phyloP scores from a whole-genome alignment of 2,888 invertebrate species.

The Trissoscelio sp. region DNA sequence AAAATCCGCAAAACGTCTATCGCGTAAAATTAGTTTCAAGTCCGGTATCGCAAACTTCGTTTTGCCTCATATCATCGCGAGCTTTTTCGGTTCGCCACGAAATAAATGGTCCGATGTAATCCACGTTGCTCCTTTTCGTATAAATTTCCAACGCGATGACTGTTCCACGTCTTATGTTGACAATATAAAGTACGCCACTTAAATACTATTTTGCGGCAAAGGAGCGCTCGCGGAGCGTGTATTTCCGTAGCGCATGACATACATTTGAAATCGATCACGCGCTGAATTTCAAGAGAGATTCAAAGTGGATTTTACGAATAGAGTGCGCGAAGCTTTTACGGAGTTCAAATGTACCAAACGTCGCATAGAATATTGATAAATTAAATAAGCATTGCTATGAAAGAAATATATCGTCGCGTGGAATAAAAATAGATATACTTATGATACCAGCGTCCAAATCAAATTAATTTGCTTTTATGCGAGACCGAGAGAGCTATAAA shows the following conservation, averaged over 20 bases:
- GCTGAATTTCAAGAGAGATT: conserved; percentile 61
- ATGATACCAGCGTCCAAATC: conserved; percentile 22
- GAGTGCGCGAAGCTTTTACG: conserved; percentile 53
- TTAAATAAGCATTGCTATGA: conserved; percentile 52
- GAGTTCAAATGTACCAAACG: conserved; percentile 59
- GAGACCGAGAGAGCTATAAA: not conserved
- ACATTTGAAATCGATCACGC: conserved; percentile 67
- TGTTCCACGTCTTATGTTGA: conserved; percentile 43
- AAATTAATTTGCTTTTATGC: conserved; percentile 39
- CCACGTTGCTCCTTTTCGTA: conserved; percentile 26
- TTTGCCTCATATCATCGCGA: not conserved
- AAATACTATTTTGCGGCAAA: conserved; percentile 62
- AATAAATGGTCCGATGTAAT: conserved; percentile 44
- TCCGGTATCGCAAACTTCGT: conserved; percentile 8
- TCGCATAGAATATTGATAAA: conserved; percentile 61
- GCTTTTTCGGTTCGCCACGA: conserved; percentile 22
- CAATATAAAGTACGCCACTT: conserved; percentile 59
- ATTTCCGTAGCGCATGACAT: conserved; percentile 54
- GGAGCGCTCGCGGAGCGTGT: conserved; percentile 45
- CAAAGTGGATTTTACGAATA: conserved; percentile 58
- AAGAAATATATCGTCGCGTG: conserved; percentile 13
- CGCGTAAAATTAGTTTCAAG: conserved; percentile 17
- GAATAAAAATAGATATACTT: conserved; percentile 27
- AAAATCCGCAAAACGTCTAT: conserved; percentile 7
- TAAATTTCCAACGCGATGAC: conserved; percentile 43